Evolutionary conservation across 2,113 vertebrate species (phyloP), one percentile per base, ranked within the genome.

Genomic region (Pseudonaja textilis): DNA sequence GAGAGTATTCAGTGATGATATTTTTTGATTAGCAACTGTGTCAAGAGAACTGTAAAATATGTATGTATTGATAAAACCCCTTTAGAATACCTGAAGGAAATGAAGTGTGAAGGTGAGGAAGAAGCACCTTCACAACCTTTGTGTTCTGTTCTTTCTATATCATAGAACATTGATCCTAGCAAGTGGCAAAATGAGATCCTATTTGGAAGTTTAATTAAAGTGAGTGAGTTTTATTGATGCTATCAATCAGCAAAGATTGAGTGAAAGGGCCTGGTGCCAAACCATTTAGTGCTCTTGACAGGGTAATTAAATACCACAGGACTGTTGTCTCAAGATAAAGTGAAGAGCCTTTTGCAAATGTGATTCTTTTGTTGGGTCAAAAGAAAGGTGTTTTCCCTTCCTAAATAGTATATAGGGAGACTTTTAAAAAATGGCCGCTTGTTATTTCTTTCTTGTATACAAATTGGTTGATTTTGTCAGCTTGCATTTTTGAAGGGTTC

Each of bases 151-250:
- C 61, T 93, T n/a, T 50, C 86, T 92, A 61, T 88, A 89, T 74
- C 94, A 94, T 95, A 95, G 93, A 95, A 92, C 89, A 94, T 89
- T 95, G 96, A 94, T 89, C 96, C 89, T 94, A 74, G 86, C 87
- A 89, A 94, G 94, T 93, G 94, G 90, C 59, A 95, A 95, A 96
- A 97, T 86, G 86, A 85, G 94, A 96, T 97, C 94, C 91, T 94
- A 20, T 97, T 96, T 97, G 93, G 94, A 92, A 69, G 23, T 98
- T 97, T 97, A 97, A 97, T 98, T 98, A 97, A 96, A 97, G 93
- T 87, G 92, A 95, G 91, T 96, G 93, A 94, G 89, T 95, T 96
- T 97, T 97, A 97, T 95, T 97, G 96, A 96, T 97, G 94, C 92
- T 96, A 94, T 97, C 96, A 96, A 52, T 97, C 95, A 96, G 92